These are phyloP conservation scores for Tachina fera DNA, from an alignment of 2,888 invertebrate species.

Conservation along the genomic window DNA sequence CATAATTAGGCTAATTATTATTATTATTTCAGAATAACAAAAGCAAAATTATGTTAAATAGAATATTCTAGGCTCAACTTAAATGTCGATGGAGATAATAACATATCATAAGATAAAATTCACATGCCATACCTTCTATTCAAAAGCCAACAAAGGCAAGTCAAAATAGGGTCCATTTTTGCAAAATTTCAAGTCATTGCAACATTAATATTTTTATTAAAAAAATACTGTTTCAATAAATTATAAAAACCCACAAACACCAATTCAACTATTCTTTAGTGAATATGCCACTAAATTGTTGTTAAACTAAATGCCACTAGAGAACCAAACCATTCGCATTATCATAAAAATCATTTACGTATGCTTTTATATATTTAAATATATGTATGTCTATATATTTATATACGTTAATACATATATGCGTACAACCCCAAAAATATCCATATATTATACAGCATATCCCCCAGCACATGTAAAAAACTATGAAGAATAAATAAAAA, in stretches of 20 bases:
- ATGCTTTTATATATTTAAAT: constrained; percentile 7
- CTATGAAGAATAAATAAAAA: constrained; percentile 37
- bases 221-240: constrained; percentile 51
- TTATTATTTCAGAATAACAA: no score
- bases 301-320: constrained; percentile 59
- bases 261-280: constrained; percentile 24
- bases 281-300: constrained; percentile 47
- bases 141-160: no score
- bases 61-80: no score
- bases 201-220: background rate
- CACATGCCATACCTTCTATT: no score
- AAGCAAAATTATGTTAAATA: no score
- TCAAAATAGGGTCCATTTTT: no score
- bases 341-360: constrained; percentile 2
- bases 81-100: no score
- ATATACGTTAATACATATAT: background rate
- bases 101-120: no score
- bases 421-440: background rate
- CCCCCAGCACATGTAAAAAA: constrained; percentile 11
- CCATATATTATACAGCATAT: constrained; percentile 3
- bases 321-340: constrained; percentile 40
- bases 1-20: no score
- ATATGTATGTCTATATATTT: background rate
- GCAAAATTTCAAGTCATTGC: no score
- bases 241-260: constrained; percentile 25